Evolutionary conservation across 2,113 vertebrate genomes (phyloP).

Genomic region (Acrocephalus arundinaceus): DNA sequence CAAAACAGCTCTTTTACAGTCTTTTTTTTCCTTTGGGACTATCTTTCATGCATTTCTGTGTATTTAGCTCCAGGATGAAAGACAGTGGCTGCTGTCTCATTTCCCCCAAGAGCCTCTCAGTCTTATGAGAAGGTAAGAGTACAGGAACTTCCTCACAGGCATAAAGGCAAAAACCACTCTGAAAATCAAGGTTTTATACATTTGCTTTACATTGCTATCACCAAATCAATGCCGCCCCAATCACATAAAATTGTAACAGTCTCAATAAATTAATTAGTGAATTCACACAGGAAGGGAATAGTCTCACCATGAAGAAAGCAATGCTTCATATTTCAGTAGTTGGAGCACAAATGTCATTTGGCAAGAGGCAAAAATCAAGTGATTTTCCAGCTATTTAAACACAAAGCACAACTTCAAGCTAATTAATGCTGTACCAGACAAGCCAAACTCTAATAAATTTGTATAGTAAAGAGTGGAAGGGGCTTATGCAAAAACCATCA

Average conservation of each 20-base stretch:
- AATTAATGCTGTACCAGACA: constrained; percentile 38
- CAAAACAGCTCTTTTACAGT: background rate
- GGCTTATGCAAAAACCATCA: background rate
- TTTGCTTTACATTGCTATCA: background rate
- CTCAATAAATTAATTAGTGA: constrained; percentile 38
- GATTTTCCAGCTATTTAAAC: constrained; percentile 72
- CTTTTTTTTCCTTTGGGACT: background rate
- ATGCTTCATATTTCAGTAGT: constrained; percentile 8
- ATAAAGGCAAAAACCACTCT: background rate
- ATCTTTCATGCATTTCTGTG: background rate
- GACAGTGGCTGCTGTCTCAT: background rate
- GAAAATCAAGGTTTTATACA: background rate
- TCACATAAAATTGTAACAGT: background rate
- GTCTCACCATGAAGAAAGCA: constrained; percentile 5
- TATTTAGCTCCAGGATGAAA: background rate
- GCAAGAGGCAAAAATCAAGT: constrained; percentile 57
- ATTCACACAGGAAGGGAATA: constrained; percentile 20
- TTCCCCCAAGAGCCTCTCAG: background rate
- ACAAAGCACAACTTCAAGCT: constrained; percentile 66
- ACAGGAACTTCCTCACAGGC: background rate
- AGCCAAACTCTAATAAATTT: constrained; percentile 52
- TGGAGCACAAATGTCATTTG: constrained; percentile 52
- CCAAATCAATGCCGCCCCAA: background rate
- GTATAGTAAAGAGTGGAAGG: background rate
- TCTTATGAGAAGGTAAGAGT: background rate